These are phyloP conservation scores for Trissolcus basalis DNA, from an alignment of 1,140 invertebrate species.

Conservation along the genomic window DNA sequence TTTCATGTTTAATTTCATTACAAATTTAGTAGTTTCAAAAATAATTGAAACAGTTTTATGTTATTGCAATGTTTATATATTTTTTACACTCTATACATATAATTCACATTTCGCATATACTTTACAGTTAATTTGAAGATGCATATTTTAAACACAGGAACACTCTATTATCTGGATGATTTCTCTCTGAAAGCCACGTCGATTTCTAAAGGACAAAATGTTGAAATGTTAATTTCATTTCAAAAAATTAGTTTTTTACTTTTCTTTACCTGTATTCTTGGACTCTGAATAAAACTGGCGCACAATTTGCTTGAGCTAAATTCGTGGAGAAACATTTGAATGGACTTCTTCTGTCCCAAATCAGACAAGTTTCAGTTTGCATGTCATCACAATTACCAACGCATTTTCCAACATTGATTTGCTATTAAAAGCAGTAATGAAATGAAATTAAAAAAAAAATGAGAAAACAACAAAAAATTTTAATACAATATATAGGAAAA, in stretches of 20 bases:
- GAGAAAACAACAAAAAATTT: slow-evolving; percentile 6
- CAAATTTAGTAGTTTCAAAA: too few relatives aligned
- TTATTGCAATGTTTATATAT: too few relatives aligned
- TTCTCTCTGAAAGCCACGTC: slow-evolving; percentile 70
- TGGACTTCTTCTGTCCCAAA: slow-evolving; percentile 70
- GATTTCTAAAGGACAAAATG: slow-evolving; percentile 62
- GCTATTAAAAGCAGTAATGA: slow-evolving; percentile 55
- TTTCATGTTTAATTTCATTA: neutral
- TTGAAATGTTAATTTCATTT: neutral
- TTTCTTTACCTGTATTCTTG: slow-evolving; percentile 72
- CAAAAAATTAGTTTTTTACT: neutral
- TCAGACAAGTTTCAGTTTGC: slow-evolving; percentile 71
- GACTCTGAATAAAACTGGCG: slow-evolving; percentile 72
- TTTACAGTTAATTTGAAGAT: too few relatives aligned
- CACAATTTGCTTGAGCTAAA: slow-evolving; percentile 69
- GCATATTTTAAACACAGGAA: slow-evolving; percentile 67
- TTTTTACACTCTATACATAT: too few relatives aligned
- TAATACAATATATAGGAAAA: neutral
- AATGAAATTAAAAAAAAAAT: neutral
- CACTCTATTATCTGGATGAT: slow-evolving; percentile 75
- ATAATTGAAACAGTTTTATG: too few relatives aligned
- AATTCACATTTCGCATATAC: too few relatives aligned
- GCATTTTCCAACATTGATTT: slow-evolving; percentile 76
- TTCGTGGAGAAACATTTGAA: slow-evolving; percentile 72
- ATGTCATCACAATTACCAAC: slow-evolving; percentile 72